Evolutionary conservation across 2,797 vertebrate genomes (phyloP).

Genomic region (Cercopithecus hamlyni): DNA sequence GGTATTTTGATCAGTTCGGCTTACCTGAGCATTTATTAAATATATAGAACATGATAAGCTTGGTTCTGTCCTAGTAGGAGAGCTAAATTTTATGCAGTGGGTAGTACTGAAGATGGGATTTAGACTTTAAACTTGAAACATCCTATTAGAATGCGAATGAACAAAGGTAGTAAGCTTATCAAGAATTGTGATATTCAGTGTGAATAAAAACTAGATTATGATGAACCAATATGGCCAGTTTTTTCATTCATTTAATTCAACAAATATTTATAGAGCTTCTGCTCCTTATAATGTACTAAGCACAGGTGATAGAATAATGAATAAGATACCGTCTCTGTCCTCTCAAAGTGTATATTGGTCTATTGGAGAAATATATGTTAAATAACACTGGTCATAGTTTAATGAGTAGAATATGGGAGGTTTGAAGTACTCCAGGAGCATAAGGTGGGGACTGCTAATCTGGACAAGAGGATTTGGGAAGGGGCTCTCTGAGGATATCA

Average conservation of each 20-base stretch:
- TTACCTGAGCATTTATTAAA: not conserved
- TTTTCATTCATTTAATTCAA: slow-evolving; percentile 9
- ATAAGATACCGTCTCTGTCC: not conserved
- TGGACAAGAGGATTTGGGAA: not conserved
- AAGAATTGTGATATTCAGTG: not conserved
- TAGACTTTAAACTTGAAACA: slow-evolving; percentile 31
- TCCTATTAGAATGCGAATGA: not conserved
- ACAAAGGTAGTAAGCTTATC: not conserved
- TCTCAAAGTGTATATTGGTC: not conserved
- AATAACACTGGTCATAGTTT: not conserved
- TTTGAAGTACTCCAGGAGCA: not conserved
- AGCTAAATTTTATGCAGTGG: not conserved
- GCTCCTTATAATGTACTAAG: not conserved
- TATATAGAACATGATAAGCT: not conserved
- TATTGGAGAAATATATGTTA: not conserved
- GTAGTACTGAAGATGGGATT: not conserved
- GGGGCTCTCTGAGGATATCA: not conserved
- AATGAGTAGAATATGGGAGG: not conserved
- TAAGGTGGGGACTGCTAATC: not conserved
- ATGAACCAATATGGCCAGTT: not conserved
- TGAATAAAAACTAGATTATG: not conserved
- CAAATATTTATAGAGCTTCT: not conserved
- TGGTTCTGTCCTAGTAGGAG: not conserved
- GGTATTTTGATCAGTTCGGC: not conserved
- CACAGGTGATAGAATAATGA: not conserved